These are phyloP conservation scores for Manis pentadactyla DNA, from an alignment of 2,797 vertebrate genomes.

Conservation along the genomic window DNA sequence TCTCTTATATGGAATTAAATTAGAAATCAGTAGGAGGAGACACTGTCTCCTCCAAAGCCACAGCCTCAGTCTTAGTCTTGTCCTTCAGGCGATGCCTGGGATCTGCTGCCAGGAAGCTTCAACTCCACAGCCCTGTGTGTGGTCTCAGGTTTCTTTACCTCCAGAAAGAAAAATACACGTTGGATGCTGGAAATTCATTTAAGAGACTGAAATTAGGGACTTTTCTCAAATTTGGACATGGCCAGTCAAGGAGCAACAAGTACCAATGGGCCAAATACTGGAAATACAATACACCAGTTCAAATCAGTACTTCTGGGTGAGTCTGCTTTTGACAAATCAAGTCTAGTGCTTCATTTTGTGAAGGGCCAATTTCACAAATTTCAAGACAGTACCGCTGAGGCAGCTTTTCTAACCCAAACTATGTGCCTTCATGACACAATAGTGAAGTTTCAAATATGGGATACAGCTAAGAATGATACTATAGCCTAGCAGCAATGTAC, in stretches of 20 bases:
- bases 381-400: slow-evolving; percentile 98
- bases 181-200: slow-evolving; percentile 83
- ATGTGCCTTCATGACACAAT: slow-evolving; percentile 98
- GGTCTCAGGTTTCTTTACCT: slow-evolving; percentile 79
- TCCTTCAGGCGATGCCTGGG: not conserved
- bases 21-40: not conserved
- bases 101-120: not conserved
- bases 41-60: not conserved
- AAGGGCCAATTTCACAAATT: slow-evolving; percentile 99
- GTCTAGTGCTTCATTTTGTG: slow-evolving; percentile 97
- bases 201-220: slow-evolving; percentile 87
- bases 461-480: slow-evolving; percentile 97
- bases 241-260: slow-evolving; percentile 97
- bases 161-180: slow-evolving; percentile 72
- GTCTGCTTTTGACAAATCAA: slow-evolving; percentile 97
- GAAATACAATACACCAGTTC: slow-evolving; percentile 99
- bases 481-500: slow-evolving; percentile 98
- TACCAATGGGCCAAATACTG: slow-evolving; percentile 95
- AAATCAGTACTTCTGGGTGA: slow-evolving; percentile 98
- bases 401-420: slow-evolving; percentile 98
- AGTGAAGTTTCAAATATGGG: slow-evolving; percentile 99
- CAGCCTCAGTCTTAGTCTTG: not conserved
- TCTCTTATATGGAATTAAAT: not conserved
- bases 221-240: slow-evolving; percentile 91
- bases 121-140: not conserved